Evolutionary conservation across 2,113 vertebrate genomes (phyloP), one percentile per base, ranked within the genome.

Genomic region (Platysternon megacephalum): DNA sequence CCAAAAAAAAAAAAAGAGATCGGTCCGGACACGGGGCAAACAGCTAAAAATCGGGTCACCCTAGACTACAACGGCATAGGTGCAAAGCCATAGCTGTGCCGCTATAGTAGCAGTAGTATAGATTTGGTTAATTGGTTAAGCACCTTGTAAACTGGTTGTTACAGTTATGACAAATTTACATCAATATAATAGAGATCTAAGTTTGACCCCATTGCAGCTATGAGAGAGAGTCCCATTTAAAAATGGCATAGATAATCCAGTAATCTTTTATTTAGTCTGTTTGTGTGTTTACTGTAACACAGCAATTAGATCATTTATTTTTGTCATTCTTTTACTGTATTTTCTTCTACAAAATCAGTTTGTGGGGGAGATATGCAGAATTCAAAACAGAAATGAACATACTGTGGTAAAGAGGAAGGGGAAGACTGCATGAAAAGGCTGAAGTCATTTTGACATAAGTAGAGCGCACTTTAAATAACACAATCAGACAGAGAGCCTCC

Each of bases 321-420:
- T 68, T 68, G 65, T n/a, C 32, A 68, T 68, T n/a, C 17, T 68
- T 68, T 19, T 68, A 35, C 32, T 68, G 65, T 68, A n/a, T 35
- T 16, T 19, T n/a, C 65, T 68, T n/a, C 65, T 68, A 17, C 17
- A n/a, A 68, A 68, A 35, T 68, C 32, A 68, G 65, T 68, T 68
- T 68, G 35, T 68, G 65, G 16, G 35, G 8, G 16, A 39, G 3
- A 68, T n/a, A 16, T 9, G 14, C 65, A 68, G 65, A 68, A 35
- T n/a, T 19, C 35, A 35, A n/a, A n/a, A n/a, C 49, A 22, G 65
- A 3, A 49, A 52, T 84, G 84, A 81, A 51, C 13, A 35, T 35
- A 35, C 0, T 1, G 68, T 1, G 8, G 11, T 52, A 49, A 74
- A 72, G 26, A 14, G 55, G 53, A n/a, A 53, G 13, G 9, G 24